Percentiles rank a stretch among this genome's conserved stretches.
Evolutionary conservation across 2,113 vertebrate genomes (phyloP).

Genomic region (Hippocampus guttulatus): DNA sequence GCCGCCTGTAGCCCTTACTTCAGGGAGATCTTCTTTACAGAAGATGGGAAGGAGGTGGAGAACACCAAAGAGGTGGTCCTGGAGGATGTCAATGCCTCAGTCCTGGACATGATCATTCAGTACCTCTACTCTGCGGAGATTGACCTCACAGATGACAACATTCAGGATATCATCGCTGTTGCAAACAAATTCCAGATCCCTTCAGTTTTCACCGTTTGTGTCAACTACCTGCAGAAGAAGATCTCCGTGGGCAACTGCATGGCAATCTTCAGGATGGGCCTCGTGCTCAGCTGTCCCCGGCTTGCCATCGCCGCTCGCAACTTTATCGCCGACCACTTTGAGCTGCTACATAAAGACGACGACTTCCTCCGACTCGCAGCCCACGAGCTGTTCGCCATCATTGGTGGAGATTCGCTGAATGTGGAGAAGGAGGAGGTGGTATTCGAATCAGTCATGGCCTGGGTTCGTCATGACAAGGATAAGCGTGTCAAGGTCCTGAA

Average conservation of each 20-base stretch:
- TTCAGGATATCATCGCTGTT: slow-evolving; percentile 93
- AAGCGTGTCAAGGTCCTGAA: slow-evolving; percentile 79
- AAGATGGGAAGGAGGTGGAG: slow-evolving; percentile 83
- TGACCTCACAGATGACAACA: slow-evolving; percentile 90
- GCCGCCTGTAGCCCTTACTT: slow-evolving; percentile 98
- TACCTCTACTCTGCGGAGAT: slow-evolving; percentile 97
- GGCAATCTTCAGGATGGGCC: slow-evolving; percentile 92
- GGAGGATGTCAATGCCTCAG: slow-evolving; percentile 84
- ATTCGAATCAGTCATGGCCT: slow-evolving; percentile 92
- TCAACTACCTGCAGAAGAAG: slow-evolving; percentile 95
- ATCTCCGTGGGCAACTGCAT: slow-evolving; percentile 86
- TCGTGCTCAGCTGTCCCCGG: slow-evolving; percentile 89
- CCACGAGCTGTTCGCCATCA: slow-evolving; percentile 87
- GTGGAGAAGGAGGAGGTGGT: slow-evolving; percentile 91
- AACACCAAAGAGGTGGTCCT: slow-evolving; percentile 86
- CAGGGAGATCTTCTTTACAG: slow-evolving; percentile 94
- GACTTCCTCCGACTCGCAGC: slow-evolving; percentile 92
- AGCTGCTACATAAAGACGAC: slow-evolving; percentile 82
- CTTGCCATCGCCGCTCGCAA: slow-evolving; percentile 88
- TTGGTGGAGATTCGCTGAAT: slow-evolving; percentile 87
- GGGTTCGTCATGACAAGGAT: slow-evolving; percentile 88
- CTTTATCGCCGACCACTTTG: slow-evolving; percentile 90
- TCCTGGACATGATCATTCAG: slow-evolving; percentile 87
- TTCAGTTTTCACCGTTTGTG: slow-evolving; percentile 94
- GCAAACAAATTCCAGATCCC: slow-evolving; percentile 98